Conservation (phyloP, 64 coral and sea anemone genomes). For the Montipora sp. region DNA sequence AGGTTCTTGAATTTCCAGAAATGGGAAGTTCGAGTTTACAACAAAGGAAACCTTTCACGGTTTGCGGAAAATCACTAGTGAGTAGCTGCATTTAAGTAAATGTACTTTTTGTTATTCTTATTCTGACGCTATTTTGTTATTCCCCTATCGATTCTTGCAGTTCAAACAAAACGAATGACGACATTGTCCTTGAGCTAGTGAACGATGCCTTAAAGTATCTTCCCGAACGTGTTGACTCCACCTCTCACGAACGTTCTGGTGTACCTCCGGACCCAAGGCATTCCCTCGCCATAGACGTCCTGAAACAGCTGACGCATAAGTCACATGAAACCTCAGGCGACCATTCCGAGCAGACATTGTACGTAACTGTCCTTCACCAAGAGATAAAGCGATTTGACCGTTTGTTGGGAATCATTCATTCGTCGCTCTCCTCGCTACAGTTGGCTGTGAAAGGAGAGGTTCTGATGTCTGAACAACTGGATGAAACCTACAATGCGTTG, state of each 20-base stretch:
- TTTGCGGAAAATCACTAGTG: too few species aligned
- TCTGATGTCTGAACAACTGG: slow-evolving; percentile 83
- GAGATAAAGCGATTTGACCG: slow-evolving; percentile 85
- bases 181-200: slow-evolving; percentile 78
- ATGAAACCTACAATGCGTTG: slow-evolving; percentile 85
- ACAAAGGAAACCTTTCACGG: too few species aligned
- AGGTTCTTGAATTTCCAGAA: too few species aligned
- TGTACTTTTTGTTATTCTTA: too few species aligned
- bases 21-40: too few species aligned
- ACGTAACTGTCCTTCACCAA: slow-evolving; percentile 71
- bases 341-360: slow-evolving; percentile 53
- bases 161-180: slow-evolving; percentile 87
- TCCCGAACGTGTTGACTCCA: slow-evolving; percentile 59
- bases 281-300: slow-evolving; percentile 48
- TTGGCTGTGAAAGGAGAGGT: slow-evolving; percentile 82
- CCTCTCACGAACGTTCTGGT: slow-evolving; percentile 9
- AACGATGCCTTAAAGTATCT: slow-evolving; percentile 73
- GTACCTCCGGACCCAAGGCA: not conserved
- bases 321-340: slow-evolving; percentile 11
- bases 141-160: slow-evolving; percentile 22
- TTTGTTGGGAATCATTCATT: slow-evolving; percentile 75
- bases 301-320: slow-evolving; percentile 10
- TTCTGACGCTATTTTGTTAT: not conserved
- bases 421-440: slow-evolving; percentile 72
- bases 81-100: too few species aligned